Conservation (phyloP, 2,888 invertebrate species). For the Phengaris alcon region DNA sequence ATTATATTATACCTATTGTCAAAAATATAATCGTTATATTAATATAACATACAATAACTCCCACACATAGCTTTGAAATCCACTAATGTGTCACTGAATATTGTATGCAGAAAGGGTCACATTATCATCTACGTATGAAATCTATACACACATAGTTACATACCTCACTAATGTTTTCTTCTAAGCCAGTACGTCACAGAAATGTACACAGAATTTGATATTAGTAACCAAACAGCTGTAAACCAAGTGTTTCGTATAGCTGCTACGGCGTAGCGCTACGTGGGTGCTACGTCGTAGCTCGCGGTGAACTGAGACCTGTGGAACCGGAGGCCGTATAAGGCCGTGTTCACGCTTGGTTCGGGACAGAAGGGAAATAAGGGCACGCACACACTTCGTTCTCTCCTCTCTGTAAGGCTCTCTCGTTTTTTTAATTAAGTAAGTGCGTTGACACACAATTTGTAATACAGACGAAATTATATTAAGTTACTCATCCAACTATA, state of each 20-base stretch:
- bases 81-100: not conserved
- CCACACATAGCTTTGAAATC: not conserved
- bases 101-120: not conserved
- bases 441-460: too few relatives aligned
- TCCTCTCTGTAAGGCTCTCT: too few relatives aligned
- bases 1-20: too few relatives aligned
- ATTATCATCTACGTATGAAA: not conserved
- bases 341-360: not conserved
- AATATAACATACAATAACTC: not conserved
- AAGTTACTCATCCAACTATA: too few relatives aligned
- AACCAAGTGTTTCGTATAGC: not conserved
- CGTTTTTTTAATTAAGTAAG: too few relatives aligned
- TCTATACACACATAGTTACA: not conserved
- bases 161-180: not conserved
- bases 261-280: constrained; percentile 32
- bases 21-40: too few relatives aligned
- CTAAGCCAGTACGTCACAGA: not conserved
- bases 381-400: not conserved
- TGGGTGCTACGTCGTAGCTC: constrained; percentile 44
- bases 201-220: not conserved
- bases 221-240: not conserved
- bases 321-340: constrained; percentile 34
- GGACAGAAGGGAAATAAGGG: not conserved
- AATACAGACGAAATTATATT: too few relatives aligned
- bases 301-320: constrained; percentile 45